Evolutionary conservation across 2,888 invertebrate species (phyloP), one percentile per base, ranked within the genome.

Genomic region (Suillia variegata): DNA sequence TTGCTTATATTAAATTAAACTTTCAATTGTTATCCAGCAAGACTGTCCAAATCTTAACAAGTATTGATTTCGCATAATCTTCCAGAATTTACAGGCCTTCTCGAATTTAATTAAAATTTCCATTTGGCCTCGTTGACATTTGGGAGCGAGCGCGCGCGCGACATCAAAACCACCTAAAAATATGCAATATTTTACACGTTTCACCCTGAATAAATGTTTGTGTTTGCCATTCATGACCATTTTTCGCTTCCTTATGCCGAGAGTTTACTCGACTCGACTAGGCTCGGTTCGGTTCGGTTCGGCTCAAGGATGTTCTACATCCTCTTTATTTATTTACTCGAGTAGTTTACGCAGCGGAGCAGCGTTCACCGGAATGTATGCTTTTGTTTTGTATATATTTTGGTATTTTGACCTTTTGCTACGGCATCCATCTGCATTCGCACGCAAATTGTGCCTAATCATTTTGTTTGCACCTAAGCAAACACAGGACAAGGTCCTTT

Each of bases 391-490:
- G 31, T 31, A 31, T 31, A 31, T 31, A 31, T 31, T 8, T 31
- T 6, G 31, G 31, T 31, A 31, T 31, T 6, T 31, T 8, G 12
- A 12, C 12, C 6, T 12, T 12, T 31, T 31, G 31, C 31, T 31
- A 31, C 12, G 31, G 6, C 12, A 8, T 31, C 31, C n/a, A n/a
- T n/a, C n/a, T n/a, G n/a, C n/a, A 13, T 38, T 10, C n/a, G n/a
- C 15, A 4, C 10, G 38, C 38, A 38, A 38, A 38, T 38, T 38
- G n/a, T 38, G 6, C 38, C n/a, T 38, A 38, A 38, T 38, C 38
- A 38, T 38, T 38, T 38, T 38, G 38, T 38, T 38, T 38, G 45
- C 45, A 45, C 45, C 45, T 45, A 45, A 45, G 45, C 13, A 45
- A 45, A 45, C 45, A 45, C 17, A 45, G 6, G n/a, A n/a, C n/a